Base-by-base conservation (phyloP, 2,113 vertebrate genomes). In the Chaetodon auriga region DNA sequence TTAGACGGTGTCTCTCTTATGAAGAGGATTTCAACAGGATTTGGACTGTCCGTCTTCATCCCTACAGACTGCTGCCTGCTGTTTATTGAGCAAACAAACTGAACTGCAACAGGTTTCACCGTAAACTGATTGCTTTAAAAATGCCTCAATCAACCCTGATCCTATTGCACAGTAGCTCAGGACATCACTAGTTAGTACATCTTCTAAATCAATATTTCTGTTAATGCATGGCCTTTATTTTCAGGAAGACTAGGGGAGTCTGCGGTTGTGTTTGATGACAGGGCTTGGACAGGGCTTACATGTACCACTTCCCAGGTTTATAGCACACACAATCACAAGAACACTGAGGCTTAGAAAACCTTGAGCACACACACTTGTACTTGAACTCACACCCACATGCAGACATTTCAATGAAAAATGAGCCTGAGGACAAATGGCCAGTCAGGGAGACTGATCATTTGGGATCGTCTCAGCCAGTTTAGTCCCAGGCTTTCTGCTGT, bases 391-490 rank as follows among this genome's bases (percentile, higher is more conserved):
- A 58, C 35, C 19, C 54, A 49, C 35, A 58, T 15, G 18, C 16
- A 35, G 48, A 15, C 19, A 75, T 48, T n/a, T 30, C 30, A 30
- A 3, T 30, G 30, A 30, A 30, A 30, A 30, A 30, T 2, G 30
- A 30, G 30, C 54, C 69, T 16, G 3, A 46, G 71, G 68, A 35
- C 64, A 49, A 74, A 78, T 23, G 57, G 62, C 51, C 51, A 73
- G 30, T 36, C 66, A 63, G 46, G 13, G 80, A 68, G 18, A 49
- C 19, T 75, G 19, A 81, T 72, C n/a, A 48, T 51, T 58, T 63
- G 25, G 49, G 41, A 57, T 41, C 30, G 58, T 78, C 49, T 21
- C 43, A 45, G 43, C 43, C 43, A 45, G 43, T 45, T 53, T 53
- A 53, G 18, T 19, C 49, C 19, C 2, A 51, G 18, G 7, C 49